Conservation (phyloP, 2,888 invertebrate species). For the Vanessa cardui region DNA sequence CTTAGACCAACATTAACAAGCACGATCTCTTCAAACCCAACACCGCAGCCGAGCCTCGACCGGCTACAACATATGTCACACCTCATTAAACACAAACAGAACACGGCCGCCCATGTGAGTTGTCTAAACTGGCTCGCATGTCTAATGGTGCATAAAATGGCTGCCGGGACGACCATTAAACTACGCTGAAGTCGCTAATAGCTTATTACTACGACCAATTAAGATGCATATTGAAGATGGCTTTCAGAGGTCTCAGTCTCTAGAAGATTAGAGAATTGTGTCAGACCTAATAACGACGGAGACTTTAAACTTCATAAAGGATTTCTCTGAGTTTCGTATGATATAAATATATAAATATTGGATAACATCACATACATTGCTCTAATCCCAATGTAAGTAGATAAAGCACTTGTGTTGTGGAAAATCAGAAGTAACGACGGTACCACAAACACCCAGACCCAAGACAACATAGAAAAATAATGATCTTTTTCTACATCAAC, state of each 20-base stretch:
- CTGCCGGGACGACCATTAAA: slow-evolving; percentile 37
- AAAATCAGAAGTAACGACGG: no score
- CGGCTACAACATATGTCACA: slow-evolving; percentile 7
- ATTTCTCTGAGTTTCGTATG: no score
- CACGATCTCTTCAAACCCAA: neutral
- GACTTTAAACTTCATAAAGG: slow-evolving; percentile 14
- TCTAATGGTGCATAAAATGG: slow-evolving; percentile 46
- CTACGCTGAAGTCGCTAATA: slow-evolving; percentile 33
- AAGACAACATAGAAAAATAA: no score
- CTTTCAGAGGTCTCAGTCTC: slow-evolving; percentile 23
- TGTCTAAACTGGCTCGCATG: slow-evolving; percentile 41
- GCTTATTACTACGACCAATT: slow-evolving; percentile 34
- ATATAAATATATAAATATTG: neutral
- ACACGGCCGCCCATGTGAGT: slow-evolving; percentile 31
- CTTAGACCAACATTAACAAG: neutral
- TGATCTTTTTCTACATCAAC: no score
- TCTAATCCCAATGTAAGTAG: no score
- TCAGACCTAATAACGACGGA: slow-evolving; percentile 20
- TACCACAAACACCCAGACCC: no score
- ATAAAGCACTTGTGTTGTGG: no score
- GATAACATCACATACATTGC: no score
- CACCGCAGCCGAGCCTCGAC: neutral
- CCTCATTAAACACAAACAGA: slow-evolving; percentile 22
- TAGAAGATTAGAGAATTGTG: slow-evolving; percentile 23
- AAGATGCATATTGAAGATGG: slow-evolving; percentile 34